Conservation (phyloP, 2,797 vertebrate genomes). For the Dallia pectoralis region DNA sequence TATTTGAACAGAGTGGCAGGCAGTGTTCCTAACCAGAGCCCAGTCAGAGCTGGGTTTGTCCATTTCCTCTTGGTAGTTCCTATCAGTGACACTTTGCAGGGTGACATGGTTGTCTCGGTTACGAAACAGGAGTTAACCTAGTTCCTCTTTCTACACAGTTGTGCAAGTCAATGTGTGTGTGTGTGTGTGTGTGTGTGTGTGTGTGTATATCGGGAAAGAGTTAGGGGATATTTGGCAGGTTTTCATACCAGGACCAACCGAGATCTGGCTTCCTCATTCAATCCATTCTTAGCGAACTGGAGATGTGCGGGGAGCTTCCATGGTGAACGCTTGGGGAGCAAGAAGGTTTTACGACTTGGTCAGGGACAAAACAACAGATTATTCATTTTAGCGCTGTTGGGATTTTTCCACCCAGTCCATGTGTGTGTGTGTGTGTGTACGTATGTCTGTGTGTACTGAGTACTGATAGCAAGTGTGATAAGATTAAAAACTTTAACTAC, state of each 20-base stretch:
- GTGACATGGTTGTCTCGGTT: constrained; percentile 46
- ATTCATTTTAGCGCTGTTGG: too few species aligned
- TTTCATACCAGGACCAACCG: too few species aligned
- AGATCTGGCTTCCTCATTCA: not conserved
- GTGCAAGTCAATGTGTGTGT: constrained; percentile 58
- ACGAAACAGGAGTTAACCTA: constrained; percentile 66
- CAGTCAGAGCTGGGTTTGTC: constrained; percentile 37
- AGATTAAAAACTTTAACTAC: not conserved
- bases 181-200: not conserved
- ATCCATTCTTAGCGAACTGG: too few species aligned
- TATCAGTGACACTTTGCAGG: constrained; percentile 22
- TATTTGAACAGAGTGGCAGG: too few species aligned
- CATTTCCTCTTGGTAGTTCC: constrained; percentile 49
- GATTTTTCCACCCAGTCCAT: not conserved
- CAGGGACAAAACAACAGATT: too few species aligned
- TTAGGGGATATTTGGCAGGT: too few species aligned
- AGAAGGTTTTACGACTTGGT: too few species aligned
- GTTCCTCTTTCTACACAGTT: constrained; percentile 75
- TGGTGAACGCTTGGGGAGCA: too few species aligned
- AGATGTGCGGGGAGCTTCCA: too few species aligned
- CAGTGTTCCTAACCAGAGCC: not conserved
- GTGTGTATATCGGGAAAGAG: too few species aligned
- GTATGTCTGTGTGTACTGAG: not conserved
- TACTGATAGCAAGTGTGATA: not conserved
- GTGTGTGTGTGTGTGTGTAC: not conserved